Base-by-base conservation (phyloP, 2,888 invertebrate genomes). In the Drosophila borealis region DNA sequence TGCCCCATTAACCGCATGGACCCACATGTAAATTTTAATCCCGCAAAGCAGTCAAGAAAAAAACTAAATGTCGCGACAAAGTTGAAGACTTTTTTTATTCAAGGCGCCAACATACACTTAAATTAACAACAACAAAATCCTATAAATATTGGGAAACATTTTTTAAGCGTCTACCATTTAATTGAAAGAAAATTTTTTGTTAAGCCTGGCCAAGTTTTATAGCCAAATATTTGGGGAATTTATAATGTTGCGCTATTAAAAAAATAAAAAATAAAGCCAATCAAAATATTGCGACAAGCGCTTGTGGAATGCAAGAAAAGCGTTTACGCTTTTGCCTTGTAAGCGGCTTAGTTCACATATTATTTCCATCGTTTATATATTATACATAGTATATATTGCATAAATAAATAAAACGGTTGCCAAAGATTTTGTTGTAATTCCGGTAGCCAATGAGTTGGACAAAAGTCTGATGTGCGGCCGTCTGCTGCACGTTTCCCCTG, bases 201-300 rank as follows among this genome's bases (percentile, higher is more conserved):
- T 80, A 67, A 63, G 71, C 44, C 50, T 59, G 66, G 19, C 36
- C 49, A 72, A 54, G 37, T 66, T 68, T 81, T 66, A 85, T 74
- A 64, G 78, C 74, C 55, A 68, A 82, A 88, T 82, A 80, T 85
- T 88, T 88, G 72, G 75, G 70, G 68, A 72, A 75, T 67, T 74
- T 81, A 54, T 57, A 69, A 70, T 66, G 71, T 53, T 44, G 61
- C 44, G 57, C 61, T 73, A 65, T 65, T 42, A 57, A 61, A 78
- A 41, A 54, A 63, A 21, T n/a, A n/a, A 50, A 29, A 64, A 42
- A 44, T 33, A 41, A 41, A 70, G 46, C 62, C 57, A 77, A 88
- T 82, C 85, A 88, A 81, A 83, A 88, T 82, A 88, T 88, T 88
- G 88, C 86, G 83, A 88, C 86, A 82, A 70, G 46, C 62, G 29